Evolutionary conservation across 2,888 invertebrate species (phyloP).

Genomic region (Drosophila suboccidentalis): DNA sequence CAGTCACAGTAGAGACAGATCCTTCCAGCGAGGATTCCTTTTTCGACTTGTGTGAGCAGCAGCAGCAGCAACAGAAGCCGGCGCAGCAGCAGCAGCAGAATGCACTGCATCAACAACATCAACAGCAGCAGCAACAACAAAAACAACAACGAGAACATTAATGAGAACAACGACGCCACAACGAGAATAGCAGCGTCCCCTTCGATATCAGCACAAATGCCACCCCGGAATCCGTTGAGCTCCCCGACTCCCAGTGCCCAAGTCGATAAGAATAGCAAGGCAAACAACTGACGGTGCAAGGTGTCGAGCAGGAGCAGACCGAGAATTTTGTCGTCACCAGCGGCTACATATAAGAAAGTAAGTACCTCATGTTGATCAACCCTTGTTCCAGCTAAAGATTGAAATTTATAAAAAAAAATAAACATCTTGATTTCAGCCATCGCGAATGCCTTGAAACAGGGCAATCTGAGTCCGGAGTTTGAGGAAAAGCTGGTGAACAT

Average conservation of each 20-base stretch:
- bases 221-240: no score
- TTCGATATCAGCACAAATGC: no score
- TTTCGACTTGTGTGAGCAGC: constrained; percentile 35
- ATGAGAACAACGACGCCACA: no score
- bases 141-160: no score
- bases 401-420: neutral
- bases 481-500: constrained; percentile 95
- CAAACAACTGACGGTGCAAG: neutral
- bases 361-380: constrained; percentile 80
- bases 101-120: no score
- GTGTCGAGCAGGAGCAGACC: constrained; percentile 49
- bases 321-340: constrained; percentile 93
- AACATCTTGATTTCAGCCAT: constrained; percentile 88
- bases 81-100: no score
- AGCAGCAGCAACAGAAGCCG: no score
- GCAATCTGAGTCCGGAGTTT: constrained; percentile 96
- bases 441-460: constrained; percentile 95
- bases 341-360: constrained; percentile 97
- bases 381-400: no score
- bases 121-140: no score
- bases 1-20: constrained; percentile 20
- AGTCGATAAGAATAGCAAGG: no score
- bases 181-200: no score
- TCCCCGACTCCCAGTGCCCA: no score
- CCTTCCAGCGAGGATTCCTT: constrained; percentile 30